Evolutionary conservation across 1,140 invertebrate species (phyloP).

Genomic region (Rhizoglyphus robini): DNA sequence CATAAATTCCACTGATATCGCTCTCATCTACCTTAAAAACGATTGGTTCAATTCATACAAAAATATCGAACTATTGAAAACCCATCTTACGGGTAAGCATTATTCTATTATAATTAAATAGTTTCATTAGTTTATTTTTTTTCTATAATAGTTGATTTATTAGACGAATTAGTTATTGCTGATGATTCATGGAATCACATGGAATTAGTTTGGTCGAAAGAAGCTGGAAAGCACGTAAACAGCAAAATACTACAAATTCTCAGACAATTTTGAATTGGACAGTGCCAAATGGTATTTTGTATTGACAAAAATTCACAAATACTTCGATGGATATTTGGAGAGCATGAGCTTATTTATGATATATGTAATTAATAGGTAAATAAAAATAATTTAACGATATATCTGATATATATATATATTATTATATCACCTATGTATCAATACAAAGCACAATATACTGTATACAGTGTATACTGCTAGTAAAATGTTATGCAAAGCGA

Average conservation of each 20-base stretch:
- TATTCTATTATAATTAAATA: background rate
- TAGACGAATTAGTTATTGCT: constrained; percentile 17
- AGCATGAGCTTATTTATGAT: too few relatives aligned
- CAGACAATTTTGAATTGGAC: too few relatives aligned
- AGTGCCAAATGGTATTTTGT: too few relatives aligned
- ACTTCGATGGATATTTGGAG: too few relatives aligned
- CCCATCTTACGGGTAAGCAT: constrained; percentile 16
- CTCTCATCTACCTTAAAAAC: constrained; percentile 14
- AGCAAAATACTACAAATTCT: constrained; percentile 12
- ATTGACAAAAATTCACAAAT: too few relatives aligned
- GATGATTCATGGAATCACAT: constrained; percentile 18
- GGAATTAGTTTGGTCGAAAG: background rate
- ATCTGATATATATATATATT: too few relatives aligned
- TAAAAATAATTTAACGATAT: too few relatives aligned
- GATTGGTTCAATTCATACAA: constrained; percentile 17
- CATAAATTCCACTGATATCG: constrained; percentile 18
- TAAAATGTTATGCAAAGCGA: too few relatives aligned
- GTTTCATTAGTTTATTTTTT: background rate
- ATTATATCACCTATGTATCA: too few relatives aligned
- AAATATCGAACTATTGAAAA: constrained; percentile 19
- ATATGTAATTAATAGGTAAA: too few relatives aligned
- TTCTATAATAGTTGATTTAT: background rate
- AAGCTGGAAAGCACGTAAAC: constrained; percentile 20
- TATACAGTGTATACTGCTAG: too few relatives aligned
- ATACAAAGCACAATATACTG: too few relatives aligned